phyloP scores from a whole-genome alignment of 2,113 vertebrate genomes.

The Phodopus roborovskii region DNA sequence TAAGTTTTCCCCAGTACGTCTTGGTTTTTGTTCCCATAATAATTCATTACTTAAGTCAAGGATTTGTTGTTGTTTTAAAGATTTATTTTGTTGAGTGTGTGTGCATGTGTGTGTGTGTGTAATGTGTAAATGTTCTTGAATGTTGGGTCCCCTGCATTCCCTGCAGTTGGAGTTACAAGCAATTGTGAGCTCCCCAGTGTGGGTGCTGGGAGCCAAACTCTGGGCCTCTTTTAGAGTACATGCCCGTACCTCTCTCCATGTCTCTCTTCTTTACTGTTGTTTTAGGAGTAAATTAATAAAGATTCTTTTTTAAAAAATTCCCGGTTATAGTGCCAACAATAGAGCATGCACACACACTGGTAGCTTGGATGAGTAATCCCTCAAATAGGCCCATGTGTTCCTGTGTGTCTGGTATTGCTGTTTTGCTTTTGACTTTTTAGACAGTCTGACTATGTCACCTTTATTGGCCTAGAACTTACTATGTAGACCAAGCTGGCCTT shows the following conservation, averaged over 20 bases:
- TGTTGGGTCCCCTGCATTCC: accelerated
- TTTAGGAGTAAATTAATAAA: neutral
- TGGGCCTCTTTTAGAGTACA: neutral
- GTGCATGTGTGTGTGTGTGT: neutral
- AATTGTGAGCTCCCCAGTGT: neutral
- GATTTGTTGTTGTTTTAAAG: neutral
- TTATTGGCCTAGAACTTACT: neutral
- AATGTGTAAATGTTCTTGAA: neutral
- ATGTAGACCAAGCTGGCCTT: neutral
- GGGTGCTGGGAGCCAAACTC: neutral
- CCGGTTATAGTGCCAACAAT: neutral
- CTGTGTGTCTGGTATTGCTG: neutral
- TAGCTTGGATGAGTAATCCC: neutral
- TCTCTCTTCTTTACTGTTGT: neutral
- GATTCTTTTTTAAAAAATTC: neutral
- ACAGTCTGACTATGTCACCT: neutral
- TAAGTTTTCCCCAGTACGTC: no score
- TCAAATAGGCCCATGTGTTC: neutral
- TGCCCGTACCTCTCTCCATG: neutral
- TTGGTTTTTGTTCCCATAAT: neutral
- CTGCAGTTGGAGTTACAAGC: neutral
- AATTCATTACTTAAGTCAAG: neutral
- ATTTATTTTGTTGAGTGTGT: neutral
- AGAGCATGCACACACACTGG: neutral
- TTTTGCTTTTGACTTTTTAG: neutral